Percentiles rank a stretch among this genome's conserved stretches.
These are phyloP conservation scores for Phoeniculus purpureus DNA, from an alignment of 2,797 vertebrate species.

Conservation along the genomic window DNA sequence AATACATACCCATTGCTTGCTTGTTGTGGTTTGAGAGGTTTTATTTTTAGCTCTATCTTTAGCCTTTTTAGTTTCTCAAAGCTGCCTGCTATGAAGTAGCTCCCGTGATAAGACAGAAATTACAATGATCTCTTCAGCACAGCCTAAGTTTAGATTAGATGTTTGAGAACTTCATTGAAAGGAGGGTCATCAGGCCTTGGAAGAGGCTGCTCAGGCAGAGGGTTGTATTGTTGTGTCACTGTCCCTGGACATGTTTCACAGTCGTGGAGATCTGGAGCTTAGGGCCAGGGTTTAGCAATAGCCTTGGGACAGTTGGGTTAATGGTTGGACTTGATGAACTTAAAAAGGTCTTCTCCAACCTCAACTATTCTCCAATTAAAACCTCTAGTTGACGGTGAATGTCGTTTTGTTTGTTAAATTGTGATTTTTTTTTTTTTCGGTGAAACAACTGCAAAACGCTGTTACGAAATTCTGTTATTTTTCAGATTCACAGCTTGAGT, in stretches of 20 bases:
- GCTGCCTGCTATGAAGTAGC: not conserved
- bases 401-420: not conserved
- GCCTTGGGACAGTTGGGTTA: no score
- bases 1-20: not conserved
- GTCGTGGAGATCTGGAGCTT: no score
- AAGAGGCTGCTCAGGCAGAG: no score
- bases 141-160: not conserved
- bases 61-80: not conserved
- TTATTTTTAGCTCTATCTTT: not conserved
- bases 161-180: no score
- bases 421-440: not conserved
- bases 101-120: not conserved
- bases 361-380: not conserved
- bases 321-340: no score
- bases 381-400: not conserved
- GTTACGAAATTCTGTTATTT: conserved; percentile 61
- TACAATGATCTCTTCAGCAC: not conserved
- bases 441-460: conserved; percentile 24
- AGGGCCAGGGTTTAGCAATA: no score
- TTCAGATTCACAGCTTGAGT: conserved; percentile 54
- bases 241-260: no score
- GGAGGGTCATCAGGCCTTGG: no score
- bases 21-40: not conserved
- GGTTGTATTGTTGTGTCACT: no score
- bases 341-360: no score